Percentiles rank a stretch among this genome's conserved stretches.
phyloP scores from a whole-genome alignment of 1,140 invertebrate genomes.

The Vanessa atalanta region DNA sequence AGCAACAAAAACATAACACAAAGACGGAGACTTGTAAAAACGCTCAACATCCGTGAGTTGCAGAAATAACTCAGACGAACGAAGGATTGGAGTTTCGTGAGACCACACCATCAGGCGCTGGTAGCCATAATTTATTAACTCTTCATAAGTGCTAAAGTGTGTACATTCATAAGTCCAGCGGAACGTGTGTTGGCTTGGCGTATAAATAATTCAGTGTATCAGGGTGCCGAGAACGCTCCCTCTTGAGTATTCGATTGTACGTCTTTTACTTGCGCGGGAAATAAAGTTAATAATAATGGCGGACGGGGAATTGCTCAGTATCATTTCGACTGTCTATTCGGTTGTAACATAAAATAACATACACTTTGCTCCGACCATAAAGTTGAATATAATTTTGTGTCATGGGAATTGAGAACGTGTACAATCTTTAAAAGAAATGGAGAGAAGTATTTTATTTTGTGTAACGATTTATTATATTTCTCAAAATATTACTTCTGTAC shows the following conservation, averaged over 20 bases:
- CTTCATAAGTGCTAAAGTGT: constrained; percentile 78
- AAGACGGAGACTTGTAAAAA: constrained; percentile 50
- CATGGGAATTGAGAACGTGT: constrained; percentile 35
- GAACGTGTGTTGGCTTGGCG: constrained; percentile 48
- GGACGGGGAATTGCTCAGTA: constrained; percentile 40
- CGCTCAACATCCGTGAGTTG: neutral
- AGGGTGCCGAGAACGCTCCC: constrained; percentile 36
- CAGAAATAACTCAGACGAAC: constrained; percentile 36
- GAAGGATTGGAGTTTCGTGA: constrained; percentile 52
- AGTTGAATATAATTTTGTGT: constrained; percentile 45
- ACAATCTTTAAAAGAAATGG: constrained; percentile 39
- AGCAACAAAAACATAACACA: constrained; percentile 24
- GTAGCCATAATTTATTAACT: constrained; percentile 79
- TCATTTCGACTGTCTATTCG: constrained; percentile 42
- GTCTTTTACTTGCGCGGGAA: constrained; percentile 47
- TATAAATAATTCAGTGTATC: constrained; percentile 64
- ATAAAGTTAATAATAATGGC: constrained; percentile 49
- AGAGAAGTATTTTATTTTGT: constrained; percentile 24
- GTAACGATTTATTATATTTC: constrained; percentile 26
- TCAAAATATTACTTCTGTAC: constrained; percentile 29
- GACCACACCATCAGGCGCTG: constrained; percentile 54
- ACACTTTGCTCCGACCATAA: constrained; percentile 39
- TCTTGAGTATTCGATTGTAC: constrained; percentile 45
- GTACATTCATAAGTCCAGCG: constrained; percentile 74
- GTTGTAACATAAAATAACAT: constrained; percentile 43